Conservation (phyloP, 2,888 invertebrate genomes). For the Drosophila meridionalis region DNA sequence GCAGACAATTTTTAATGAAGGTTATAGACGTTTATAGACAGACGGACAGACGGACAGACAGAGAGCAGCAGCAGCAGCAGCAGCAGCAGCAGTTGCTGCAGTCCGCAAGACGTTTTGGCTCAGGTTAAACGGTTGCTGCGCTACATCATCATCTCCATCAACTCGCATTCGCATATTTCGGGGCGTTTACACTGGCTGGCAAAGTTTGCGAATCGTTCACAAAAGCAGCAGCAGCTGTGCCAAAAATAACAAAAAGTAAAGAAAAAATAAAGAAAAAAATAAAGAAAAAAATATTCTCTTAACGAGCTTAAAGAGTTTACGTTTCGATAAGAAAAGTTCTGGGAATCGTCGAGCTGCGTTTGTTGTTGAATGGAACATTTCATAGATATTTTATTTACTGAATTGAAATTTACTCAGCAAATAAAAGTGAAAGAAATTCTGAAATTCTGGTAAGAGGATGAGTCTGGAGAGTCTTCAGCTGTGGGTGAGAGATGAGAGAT, state of each 20-base stretch:
- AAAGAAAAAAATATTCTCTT: background rate
- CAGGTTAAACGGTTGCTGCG: constrained; percentile 51
- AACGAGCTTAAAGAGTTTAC: constrained; percentile 22
- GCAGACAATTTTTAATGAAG: constrained; percentile 81
- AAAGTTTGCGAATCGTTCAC: constrained; percentile 24
- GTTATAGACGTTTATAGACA: constrained; percentile 76
- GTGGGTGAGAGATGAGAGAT: background rate
- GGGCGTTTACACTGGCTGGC: constrained; percentile 34
- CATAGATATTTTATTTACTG: background rate
- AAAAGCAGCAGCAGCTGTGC: constrained; percentile 33
- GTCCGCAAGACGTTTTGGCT: constrained; percentile 31
- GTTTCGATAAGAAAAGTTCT: constrained; percentile 13
- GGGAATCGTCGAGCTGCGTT: constrained; percentile 3
- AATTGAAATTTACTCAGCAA: background rate
- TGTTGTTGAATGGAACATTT: background rate
- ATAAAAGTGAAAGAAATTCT: background rate
- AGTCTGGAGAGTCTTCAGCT: background rate
- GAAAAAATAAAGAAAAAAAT: background rate
- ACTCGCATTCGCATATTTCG: constrained; percentile 7
- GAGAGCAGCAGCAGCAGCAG: background rate
- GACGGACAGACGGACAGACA: constrained; percentile 26
- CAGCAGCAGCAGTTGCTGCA: constrained; percentile 24
- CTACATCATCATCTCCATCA: constrained; percentile 36
- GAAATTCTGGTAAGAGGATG: background rate
- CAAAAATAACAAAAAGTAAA: background rate